phyloP scores from a whole-genome alignment of 2,113 vertebrate genomes.

The Morone chrysops region DNA sequence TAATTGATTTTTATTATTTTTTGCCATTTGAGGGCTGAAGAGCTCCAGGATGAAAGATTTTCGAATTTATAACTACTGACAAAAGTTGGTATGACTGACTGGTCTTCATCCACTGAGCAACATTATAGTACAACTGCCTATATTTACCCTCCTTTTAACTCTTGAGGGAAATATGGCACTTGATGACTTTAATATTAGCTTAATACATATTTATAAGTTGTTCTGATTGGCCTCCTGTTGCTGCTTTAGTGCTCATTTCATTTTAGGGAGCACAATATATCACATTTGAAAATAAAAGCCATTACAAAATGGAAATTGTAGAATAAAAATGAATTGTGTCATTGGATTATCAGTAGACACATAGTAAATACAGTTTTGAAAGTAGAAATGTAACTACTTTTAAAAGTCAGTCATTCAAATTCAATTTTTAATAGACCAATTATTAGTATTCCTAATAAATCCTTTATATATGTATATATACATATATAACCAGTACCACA shows the following conservation, averaged over 20 bases:
- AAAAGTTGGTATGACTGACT: background rate
- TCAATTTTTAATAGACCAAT: background rate
- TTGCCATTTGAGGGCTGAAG: background rate
- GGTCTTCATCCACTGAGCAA: background rate
- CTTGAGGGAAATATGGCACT: background rate
- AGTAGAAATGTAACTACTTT: background rate
- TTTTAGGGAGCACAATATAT: background rate
- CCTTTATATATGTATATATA: no score
- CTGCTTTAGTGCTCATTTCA: background rate
- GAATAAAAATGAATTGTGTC: no score
- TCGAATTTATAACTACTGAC: background rate
- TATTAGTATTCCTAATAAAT: background rate
- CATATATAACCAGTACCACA: background rate
- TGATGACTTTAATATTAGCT: background rate
- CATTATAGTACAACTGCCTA: background rate
- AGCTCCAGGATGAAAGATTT: background rate
- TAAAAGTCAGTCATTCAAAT: background rate
- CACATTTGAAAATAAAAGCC: background rate
- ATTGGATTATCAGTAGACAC: background rate
- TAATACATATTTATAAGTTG: background rate
- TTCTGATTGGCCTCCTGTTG: background rate
- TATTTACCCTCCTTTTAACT: background rate
- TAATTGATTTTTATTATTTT: background rate
- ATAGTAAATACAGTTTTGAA: background rate
- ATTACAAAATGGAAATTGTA: background rate